Percentiles rank a stretch among this genome's conserved stretches.
These are phyloP conservation scores for Pycnonotus jocosus DNA, from an alignment of 2,113 vertebrate genomes.

Conservation along the genomic window DNA sequence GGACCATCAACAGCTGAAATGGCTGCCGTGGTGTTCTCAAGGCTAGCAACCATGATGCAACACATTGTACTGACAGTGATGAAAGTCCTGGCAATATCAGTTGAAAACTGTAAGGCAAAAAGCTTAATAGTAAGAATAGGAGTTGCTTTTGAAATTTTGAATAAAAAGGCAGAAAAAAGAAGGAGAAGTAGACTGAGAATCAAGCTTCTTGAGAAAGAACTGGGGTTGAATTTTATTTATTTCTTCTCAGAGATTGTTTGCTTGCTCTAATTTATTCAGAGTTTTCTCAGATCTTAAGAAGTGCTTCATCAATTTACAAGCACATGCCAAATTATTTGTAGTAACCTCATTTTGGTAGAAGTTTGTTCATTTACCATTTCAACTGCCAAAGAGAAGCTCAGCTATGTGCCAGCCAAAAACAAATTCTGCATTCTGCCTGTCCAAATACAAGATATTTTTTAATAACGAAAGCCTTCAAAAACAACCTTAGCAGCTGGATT, in stretches of 20 bases:
- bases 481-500: not conserved
- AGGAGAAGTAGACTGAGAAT: not conserved
- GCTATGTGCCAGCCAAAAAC: not conserved
- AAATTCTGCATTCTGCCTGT: not conserved
- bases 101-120: not conserved
- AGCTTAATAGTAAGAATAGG: not conserved
- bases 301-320: not conserved
- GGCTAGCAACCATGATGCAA: not conserved
- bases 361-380: conserved; percentile 28
- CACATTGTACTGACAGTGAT: not conserved
- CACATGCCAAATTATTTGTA: conserved; percentile 29
- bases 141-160: not conserved
- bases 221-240: not conserved
- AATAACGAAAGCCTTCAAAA: not conserved
- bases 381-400: not conserved
- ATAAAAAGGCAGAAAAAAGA: not conserved
- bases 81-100: not conserved
- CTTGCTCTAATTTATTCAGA: not conserved
- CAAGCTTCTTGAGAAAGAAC: not conserved
- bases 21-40: not conserved
- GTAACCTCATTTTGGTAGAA: conserved; percentile 11
- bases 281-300: not conserved
- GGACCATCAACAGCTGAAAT: not conserved
- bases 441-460: not conserved
- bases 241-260: not conserved